Evolutionary conservation across 2,888 invertebrate genomes (phyloP), one percentile per base, ranked within the genome.

Genomic region (Amorpha juglandis): DNA sequence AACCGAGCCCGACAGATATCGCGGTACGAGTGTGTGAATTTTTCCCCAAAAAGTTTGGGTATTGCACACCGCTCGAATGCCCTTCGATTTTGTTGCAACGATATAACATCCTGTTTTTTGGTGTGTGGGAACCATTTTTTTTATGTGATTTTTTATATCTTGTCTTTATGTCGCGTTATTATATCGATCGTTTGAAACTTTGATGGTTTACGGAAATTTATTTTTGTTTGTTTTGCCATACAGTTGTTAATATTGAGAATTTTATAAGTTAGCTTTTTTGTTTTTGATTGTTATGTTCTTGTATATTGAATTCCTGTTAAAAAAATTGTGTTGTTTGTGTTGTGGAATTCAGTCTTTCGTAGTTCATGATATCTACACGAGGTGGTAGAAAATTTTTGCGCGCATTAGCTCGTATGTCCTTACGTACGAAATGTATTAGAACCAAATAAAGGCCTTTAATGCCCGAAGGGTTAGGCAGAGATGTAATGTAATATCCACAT

Each of bases 41-140:
- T 65, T 55, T 48, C 48, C 55, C 27, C 27, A 27, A 65, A 53
- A 12, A 19, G 1, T n/a, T 33, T 12, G 48, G 47, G 38, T 64
- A 55, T 35, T 35, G 55, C 64, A n/a, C 53, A n/a, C 38, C 27
- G 12, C 19, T 7, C 19, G 12, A 50, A 19, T n/a, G 0, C 1
- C 14, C 38, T 45, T 64, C n/a, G 45, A 53, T 55, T 48, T 58
- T 58, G 64, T 47, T 48, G 47, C 38, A 19, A 33, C 58, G 58
- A 65, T 65, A 65, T 58, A 65, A 65, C 64, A 38, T 65, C 64
- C 55, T 50, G 55, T 58, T 65, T 6, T 33, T 14, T 47, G 19
- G 12, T 33, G 50, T 35, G 58, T 58, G 58, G 58, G 58, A 58
- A 58, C 38, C 38, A 58, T 42, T 38, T 58, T 42, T 38, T 58